Base-by-base conservation (phyloP, 2,113 vertebrate genomes). In the Pimephales promelas region DNA sequence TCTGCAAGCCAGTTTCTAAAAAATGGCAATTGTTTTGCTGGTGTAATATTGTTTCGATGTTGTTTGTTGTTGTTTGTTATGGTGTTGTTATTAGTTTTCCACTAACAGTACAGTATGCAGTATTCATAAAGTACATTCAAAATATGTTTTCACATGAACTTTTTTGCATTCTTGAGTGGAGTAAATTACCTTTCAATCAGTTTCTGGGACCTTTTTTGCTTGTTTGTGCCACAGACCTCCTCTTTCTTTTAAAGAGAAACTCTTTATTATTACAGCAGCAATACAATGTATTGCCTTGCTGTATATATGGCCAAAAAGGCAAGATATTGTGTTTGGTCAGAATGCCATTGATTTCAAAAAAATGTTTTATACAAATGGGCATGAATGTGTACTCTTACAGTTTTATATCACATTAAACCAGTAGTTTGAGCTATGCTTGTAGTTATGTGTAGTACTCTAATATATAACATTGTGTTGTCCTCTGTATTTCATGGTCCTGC, bases 401-500 rank as follows among this genome's bases (percentile, higher is more conserved):
- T 45, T 11, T 31, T 62, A 20, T 13, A 49, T 62, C 34, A 72
- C 13, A 24, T 31, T 36, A 71, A 75, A 80, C 7, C 31, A 13
- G 10, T 71, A 49, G 71, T 76, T 57, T 47, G 34, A 68, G 34
- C 64, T 40, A 40, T 34, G 22, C 59, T 85, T 57, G 24, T 54
- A 40, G n/a, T 14, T 62, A 43, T 68, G 10, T 79, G 26, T 74
- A 52, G 10, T 76, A 62, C 52, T 24, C 22, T 61, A 84, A 78
- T 82, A 66, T 75, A n/a, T 80, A 80, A 83, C 68, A 75, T 24
- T 81, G 31, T 72, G 20, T 71, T 81, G 10, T 86, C n/a, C 43
- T 57, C 75, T 88, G 75, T 79, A 57, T 85, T 87, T 81, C 83
- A 87, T 87, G 83, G 75, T 61, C 49, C 79, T 93, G 91, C 87